Conservation (phyloP, 2,113 vertebrate species). For the Mastomys coucha region DNA sequence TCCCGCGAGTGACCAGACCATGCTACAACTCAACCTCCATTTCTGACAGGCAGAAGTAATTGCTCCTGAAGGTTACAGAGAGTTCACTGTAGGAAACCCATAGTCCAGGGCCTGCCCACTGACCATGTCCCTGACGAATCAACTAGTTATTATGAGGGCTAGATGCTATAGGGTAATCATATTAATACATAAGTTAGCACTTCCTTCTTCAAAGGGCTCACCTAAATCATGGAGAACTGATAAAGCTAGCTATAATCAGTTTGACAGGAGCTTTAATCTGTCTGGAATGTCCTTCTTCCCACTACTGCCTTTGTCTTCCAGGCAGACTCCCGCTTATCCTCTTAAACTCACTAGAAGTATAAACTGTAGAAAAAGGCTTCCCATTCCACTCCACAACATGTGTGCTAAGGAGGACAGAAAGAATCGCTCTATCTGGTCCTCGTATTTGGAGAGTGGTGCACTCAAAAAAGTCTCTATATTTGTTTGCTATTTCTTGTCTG, state of each 20-base stretch:
- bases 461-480: not conserved
- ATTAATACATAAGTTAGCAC: slow-evolving; percentile 39
- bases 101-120: not conserved
- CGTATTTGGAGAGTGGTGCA: not conserved
- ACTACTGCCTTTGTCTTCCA: slow-evolving; percentile 54
- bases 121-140: slow-evolving; percentile 29
- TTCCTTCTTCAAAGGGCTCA: slow-evolving; percentile 67
- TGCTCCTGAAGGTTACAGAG: not conserved
- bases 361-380: slow-evolving; percentile 18
- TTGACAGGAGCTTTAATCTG: slow-evolving; percentile 75
- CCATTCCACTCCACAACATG: not conserved
- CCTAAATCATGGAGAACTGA: slow-evolving; percentile 11
- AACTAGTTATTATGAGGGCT: not conserved
- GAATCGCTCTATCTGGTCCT: not conserved
- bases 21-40: not conserved
- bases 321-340: slow-evolving; percentile 37
- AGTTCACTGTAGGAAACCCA: not conserved
- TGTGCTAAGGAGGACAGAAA: not conserved
- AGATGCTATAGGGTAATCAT: slow-evolving; percentile 2
- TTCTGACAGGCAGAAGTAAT: not conserved
- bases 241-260: slow-evolving; percentile 62
- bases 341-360: slow-evolving; percentile 48
- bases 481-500: slow-evolving; percentile 1
- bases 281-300: slow-evolving; percentile 67
- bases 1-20: not conserved